phyloP scores from a whole-genome alignment of 2,797 vertebrate genomes.

The Gallinago nigripennis region DNA sequence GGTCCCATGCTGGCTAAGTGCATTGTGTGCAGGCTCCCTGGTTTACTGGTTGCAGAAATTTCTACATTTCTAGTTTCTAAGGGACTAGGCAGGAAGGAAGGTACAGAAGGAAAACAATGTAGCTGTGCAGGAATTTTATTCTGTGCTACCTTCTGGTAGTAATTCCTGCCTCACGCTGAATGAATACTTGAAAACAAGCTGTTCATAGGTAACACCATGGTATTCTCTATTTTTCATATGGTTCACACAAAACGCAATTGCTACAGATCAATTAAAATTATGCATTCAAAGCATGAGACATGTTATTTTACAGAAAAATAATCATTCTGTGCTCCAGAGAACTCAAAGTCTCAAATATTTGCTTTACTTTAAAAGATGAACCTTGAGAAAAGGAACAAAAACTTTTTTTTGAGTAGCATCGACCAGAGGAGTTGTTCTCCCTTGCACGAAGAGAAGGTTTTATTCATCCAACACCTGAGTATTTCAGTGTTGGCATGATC shows the following conservation, averaged over 20 bases:
- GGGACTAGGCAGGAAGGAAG: not conserved
- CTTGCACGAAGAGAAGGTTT: not conserved
- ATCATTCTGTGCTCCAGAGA: not conserved
- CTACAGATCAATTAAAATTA: not conserved
- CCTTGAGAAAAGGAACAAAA: not conserved
- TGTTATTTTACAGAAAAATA: not conserved
- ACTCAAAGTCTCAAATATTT: not conserved
- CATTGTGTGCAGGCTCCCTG: not conserved
- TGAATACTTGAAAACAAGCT: not conserved
- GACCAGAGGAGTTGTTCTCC: not conserved
- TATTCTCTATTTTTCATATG: not conserved
- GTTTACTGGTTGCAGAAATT: not conserved
- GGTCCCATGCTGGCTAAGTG: rapidly evolving
- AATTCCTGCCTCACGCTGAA: not conserved
- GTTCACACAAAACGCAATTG: not conserved
- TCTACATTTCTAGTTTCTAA: not conserved
- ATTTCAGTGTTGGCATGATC: not conserved
- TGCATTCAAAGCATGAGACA: not conserved
- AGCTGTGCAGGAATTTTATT: not conserved
- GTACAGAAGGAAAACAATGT: not conserved
- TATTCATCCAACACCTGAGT: not conserved
- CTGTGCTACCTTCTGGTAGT: not conserved
- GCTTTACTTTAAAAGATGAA: not conserved
- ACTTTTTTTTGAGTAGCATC: not conserved
- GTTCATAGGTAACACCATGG: not conserved